Evolutionary conservation across 2,113 vertebrate species (phyloP).

Genomic region (Phaethon lepturus): DNA sequence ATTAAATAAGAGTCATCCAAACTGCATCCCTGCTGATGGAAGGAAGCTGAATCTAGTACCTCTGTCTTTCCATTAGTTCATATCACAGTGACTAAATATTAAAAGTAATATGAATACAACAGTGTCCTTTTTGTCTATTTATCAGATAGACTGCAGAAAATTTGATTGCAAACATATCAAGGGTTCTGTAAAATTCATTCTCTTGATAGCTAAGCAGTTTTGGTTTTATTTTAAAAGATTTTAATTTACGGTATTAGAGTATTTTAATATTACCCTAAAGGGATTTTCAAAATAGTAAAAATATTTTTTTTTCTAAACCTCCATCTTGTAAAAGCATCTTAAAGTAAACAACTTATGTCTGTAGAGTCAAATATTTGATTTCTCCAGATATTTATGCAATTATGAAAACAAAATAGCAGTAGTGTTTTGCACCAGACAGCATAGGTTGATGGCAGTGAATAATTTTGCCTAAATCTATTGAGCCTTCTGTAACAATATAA

Average conservation of each 20-base stretch:
- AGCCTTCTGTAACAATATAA: conserved; percentile 69
- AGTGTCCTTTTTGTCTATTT: conserved; percentile 26
- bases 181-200: conserved; percentile 42
- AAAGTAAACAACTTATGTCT: neutral
- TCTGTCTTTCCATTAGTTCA: neutral
- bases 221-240: conserved; percentile 57
- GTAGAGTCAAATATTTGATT: conserved; percentile 16
- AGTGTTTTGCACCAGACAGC: conserved; percentile 67
- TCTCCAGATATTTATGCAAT: neutral
- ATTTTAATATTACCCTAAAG: conserved; percentile 63
- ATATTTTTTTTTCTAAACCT: neutral
- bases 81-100: conserved; percentile 34
- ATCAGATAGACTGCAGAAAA: conserved; percentile 37
- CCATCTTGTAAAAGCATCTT: neutral
- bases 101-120: conserved; percentile 43
- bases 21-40: conserved; percentile 10
- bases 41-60: conserved; percentile 52
- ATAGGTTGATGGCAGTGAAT: conserved; percentile 72
- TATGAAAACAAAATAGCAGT: conserved; percentile 61
- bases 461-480: conserved; percentile 70
- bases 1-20: conserved; percentile 4
- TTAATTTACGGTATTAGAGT: conserved; percentile 28
- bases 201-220: neutral
- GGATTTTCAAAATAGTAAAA: conserved; percentile 14
- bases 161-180: conserved; percentile 12